Conservation (phyloP, 1,140 invertebrate species). For the Bradynema listronoti region DNA sequence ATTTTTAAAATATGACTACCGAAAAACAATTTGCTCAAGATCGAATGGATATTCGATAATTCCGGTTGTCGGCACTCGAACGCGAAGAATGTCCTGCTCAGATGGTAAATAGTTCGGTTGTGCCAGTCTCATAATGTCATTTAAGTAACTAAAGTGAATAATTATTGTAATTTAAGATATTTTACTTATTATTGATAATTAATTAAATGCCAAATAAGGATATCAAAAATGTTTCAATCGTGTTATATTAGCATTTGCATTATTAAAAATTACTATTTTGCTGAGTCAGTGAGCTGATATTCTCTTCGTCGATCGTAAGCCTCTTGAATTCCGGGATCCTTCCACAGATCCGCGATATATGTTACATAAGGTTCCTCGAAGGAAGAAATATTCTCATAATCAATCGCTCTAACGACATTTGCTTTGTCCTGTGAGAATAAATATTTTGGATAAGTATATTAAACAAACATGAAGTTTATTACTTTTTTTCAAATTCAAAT, state of each 20-base stretch:
- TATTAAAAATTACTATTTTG: conserved; percentile 81
- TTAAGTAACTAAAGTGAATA: conserved; percentile 73
- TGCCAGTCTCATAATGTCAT: conserved; percentile 88
- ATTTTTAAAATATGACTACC: conserved; percentile 66
- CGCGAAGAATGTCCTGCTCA: conserved; percentile 92
- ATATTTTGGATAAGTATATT: neutral
- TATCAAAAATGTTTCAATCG: no score
- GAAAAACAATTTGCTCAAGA: conserved; percentile 92
- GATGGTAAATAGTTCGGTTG: conserved; percentile 84
- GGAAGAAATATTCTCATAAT: conserved; percentile 96
- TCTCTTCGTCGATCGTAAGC: conserved; percentile 97
- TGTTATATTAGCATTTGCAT: neutral
- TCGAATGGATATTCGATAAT: conserved; percentile 97
- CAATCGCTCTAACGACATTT: conserved; percentile 84
- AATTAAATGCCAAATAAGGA: no score
- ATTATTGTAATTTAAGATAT: neutral
- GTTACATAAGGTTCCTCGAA: conserved; percentile 94
- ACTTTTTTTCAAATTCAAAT: neutral
- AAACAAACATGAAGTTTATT: neutral
- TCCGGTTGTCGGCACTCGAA: conserved; percentile 85
- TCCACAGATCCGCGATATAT: conserved; percentile 93
- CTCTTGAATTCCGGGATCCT: conserved; percentile 91
- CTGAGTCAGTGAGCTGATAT: conserved; percentile 98
- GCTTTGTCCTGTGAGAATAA: conserved; percentile 76
- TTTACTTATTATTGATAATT: no score